Conservation (phyloP, 1,140 invertebrate species). For the Drosophila oshimai region DNA sequence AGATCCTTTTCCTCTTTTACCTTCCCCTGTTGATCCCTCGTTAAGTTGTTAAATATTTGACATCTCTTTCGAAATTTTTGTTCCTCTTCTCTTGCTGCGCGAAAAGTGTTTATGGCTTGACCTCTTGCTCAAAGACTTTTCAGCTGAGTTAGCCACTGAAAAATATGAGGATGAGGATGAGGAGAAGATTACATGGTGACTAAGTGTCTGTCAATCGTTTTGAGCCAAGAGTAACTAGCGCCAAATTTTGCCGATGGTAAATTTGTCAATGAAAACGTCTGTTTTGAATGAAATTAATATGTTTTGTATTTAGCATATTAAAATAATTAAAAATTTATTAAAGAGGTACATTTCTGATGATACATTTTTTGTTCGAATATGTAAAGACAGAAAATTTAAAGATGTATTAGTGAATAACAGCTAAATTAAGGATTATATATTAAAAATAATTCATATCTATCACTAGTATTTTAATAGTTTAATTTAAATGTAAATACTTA, state of each 20-base stretch:
- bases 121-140: slow-evolving; percentile 32
- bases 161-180: slow-evolving; percentile 15
- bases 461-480: too few species aligned
- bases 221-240: slow-evolving; percentile 20
- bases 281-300: not conserved
- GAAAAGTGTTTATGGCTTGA: slow-evolving; percentile 44
- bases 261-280: slow-evolving; percentile 7
- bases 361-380: too few species aligned
- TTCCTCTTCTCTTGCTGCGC: not conserved
- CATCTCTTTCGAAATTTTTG: not conserved
- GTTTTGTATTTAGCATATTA: too few species aligned
- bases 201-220: slow-evolving; percentile 26
- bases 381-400: too few species aligned
- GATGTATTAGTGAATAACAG: too few species aligned
- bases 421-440: too few species aligned
- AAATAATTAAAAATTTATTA: too few species aligned
- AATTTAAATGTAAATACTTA: too few species aligned
- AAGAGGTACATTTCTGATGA: too few species aligned
- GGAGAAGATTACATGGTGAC: slow-evolving; percentile 24
- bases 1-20: not conserved
- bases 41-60: slow-evolving; percentile 40
- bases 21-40: slow-evolving; percentile 16
- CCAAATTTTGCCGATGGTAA: not conserved
- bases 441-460: too few species aligned
- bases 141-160: not conserved